Conservation (phyloP, 2,888 invertebrate genomes). For the Colostygia pectinataria region DNA sequence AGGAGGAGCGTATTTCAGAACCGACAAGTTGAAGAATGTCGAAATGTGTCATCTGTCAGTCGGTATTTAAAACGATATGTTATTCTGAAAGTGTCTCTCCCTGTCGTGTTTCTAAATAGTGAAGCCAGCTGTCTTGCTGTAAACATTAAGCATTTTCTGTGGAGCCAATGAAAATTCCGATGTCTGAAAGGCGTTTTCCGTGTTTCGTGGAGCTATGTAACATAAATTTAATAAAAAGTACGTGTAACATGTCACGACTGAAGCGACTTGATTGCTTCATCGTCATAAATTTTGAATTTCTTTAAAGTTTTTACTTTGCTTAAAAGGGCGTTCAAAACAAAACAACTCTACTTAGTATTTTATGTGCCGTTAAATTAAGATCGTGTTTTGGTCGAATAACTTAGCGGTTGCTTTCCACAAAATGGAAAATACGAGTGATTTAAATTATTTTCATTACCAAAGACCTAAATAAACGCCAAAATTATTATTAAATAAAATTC, state of each 20-base stretch:
- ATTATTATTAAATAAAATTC: too few relatives aligned
- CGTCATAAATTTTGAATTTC: constrained; percentile 26
- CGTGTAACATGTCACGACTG: constrained; percentile 27
- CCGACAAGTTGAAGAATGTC: constrained; percentile 82
- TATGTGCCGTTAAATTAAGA: neutral
- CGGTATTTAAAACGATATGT: constrained; percentile 81
- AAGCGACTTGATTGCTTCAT: constrained; percentile 18
- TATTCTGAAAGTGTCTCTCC: constrained; percentile 69
- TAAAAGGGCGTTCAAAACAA: constrained; percentile 26
- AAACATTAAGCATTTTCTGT: constrained; percentile 63
- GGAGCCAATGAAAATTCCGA: constrained; percentile 63
- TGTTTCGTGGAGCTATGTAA: constrained; percentile 21
- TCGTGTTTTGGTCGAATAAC: constrained; percentile 1
- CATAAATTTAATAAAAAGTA: constrained; percentile 34
- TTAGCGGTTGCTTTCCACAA: neutral
- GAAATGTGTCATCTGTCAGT: constrained; percentile 83
- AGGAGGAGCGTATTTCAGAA: constrained; percentile 69
- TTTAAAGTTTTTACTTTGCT: constrained; percentile 23
- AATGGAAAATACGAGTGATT: neutral
- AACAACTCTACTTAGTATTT: constrained; percentile 28
- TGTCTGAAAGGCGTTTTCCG: constrained; percentile 45
- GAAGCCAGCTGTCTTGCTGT: constrained; percentile 68
- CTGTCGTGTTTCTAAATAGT: constrained; percentile 71
- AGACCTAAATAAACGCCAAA: neutral
- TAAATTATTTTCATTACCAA: neutral